phyloP scores from a whole-genome alignment of 2,888 invertebrate species.

The Oxytorus armatus region DNA sequence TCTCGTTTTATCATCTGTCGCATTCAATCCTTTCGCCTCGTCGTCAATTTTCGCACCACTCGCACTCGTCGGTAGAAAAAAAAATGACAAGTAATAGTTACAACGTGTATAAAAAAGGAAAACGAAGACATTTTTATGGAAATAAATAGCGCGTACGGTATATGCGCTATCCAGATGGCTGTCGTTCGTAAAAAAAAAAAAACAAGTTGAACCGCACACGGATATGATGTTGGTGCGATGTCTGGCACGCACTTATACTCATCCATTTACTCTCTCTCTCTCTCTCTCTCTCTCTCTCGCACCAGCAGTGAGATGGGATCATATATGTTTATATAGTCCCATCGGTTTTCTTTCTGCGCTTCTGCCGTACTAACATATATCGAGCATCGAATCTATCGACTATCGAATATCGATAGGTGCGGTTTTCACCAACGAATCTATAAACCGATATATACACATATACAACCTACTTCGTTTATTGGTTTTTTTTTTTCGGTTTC shows the following conservation, averaged over 20 bases:
- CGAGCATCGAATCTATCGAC: conserved; percentile 59
- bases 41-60: neutral
- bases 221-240: conserved; percentile 64
- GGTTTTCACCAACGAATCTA: conserved; percentile 64
- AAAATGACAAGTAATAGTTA: neutral
- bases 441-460: conserved; percentile 51
- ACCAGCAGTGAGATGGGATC: conserved; percentile 24
- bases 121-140: neutral
- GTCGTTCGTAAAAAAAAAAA: conserved; percentile 24
- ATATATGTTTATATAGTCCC: conserved; percentile 18
- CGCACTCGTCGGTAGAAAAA: neutral
- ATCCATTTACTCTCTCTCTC: conserved; percentile 50
- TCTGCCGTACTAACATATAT: conserved; percentile 37
- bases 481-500: conserved; percentile 22
- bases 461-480: conserved; percentile 48
- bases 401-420: conserved; percentile 68
- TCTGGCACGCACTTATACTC: conserved; percentile 63
- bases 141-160: conserved; percentile 26
- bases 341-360: conserved; percentile 63
- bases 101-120: neutral
- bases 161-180: conserved; percentile 42
- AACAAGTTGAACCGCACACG: conserved; percentile 53
- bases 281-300: conserved; percentile 25
- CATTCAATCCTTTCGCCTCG: neutral
- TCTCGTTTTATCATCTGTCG: neutral